phyloP scores from a whole-genome alignment of 2,888 invertebrate species.

The Nomada ferruginata region DNA sequence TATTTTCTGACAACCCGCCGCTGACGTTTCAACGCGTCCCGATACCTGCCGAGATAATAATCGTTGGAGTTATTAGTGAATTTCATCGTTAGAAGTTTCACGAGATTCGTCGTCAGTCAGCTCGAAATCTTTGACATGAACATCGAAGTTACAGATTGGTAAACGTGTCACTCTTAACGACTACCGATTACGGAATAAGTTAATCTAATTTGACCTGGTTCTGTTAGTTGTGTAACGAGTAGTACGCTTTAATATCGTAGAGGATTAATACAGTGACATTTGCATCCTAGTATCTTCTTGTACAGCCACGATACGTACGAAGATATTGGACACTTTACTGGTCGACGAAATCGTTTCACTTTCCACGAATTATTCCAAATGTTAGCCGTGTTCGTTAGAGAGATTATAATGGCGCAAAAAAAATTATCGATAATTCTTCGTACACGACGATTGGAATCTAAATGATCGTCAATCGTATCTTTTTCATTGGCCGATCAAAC shows the following conservation, averaged over 20 bases:
- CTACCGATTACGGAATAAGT: neutral
- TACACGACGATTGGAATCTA: neutral
- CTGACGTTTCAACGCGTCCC: neutral
- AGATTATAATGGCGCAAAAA: neutral
- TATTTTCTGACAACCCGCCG: constrained; percentile 29
- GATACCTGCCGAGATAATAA: no score
- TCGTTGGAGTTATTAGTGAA: neutral
- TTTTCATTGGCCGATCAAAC: no score
- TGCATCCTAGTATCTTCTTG: neutral
- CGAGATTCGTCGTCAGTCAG: neutral
- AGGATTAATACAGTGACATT: neutral
- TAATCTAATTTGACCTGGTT: neutral
- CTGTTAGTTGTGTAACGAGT: constrained; percentile 1
- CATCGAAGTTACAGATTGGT: neutral
- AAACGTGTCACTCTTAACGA: neutral
- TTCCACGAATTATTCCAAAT: neutral
- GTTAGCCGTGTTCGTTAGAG: neutral
- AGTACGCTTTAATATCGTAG: neutral
- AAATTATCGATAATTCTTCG: neutral
- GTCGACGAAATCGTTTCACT: neutral
- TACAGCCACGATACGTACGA: neutral
- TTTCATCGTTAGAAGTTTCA: neutral
- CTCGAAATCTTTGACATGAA: neutral
- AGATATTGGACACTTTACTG: neutral
- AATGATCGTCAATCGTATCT: no score